Percentiles rank a stretch among this genome's conserved stretches.
These are phyloP conservation scores for Tachina fera DNA, from an alignment of 2,888 invertebrate species.

Conservation along the genomic window DNA sequence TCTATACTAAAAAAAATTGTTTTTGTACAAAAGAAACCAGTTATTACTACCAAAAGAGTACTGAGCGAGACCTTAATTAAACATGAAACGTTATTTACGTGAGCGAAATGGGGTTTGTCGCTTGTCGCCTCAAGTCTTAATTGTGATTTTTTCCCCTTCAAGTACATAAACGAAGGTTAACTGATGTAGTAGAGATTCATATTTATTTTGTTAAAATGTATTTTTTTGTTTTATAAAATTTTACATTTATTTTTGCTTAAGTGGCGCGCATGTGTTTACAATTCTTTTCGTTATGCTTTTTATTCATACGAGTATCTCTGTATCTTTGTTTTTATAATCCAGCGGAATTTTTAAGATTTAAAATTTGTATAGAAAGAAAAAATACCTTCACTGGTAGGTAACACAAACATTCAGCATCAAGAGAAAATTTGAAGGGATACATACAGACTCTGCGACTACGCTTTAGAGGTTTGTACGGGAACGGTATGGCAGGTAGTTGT, in stretches of 20 bases:
- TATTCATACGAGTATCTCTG: not conserved
- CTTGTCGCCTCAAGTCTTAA: not conserved
- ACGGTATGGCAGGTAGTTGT: not conserved
- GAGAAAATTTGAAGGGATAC: not conserved
- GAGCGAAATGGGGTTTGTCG: not conserved
- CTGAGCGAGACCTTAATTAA: no score
- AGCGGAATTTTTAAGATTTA: conserved; percentile 51
- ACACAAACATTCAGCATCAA: not conserved
- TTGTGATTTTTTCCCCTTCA: conserved; percentile 11
- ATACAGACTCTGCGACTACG: conserved; percentile 7
- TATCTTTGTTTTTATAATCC: conserved; percentile 14
- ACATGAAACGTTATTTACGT: not conserved
- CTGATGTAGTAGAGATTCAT: conserved; percentile 24
- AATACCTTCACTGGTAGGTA: conserved; percentile 40
- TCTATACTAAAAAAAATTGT: no score
- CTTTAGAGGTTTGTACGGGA: no score
- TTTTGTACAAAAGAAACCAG: no score
- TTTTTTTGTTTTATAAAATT: not conserved
- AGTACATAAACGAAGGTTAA: conserved; percentile 42
- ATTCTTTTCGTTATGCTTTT: not conserved
- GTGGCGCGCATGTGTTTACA: conserved; percentile 31
- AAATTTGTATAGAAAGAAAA: not conserved
- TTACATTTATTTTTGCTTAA: conserved; percentile 32
- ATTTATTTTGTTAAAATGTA: conserved; percentile 2
- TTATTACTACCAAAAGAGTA: no score